phyloP scores from a whole-genome alignment of 2,888 invertebrate genomes.

The Ptilodon capucinus region DNA sequence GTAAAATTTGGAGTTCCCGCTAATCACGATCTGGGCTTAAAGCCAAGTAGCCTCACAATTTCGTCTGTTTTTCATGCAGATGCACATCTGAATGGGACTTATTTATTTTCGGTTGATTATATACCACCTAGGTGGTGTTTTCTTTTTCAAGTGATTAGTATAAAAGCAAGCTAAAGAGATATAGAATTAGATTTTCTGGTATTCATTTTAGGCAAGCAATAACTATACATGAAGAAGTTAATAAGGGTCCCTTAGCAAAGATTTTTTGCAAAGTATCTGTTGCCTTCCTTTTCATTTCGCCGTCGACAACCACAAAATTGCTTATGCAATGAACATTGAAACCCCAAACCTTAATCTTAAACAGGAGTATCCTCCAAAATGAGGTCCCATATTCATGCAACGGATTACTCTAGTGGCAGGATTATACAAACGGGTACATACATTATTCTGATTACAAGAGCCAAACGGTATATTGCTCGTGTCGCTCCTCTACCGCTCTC shows the following conservation, averaged over 20 bases:
- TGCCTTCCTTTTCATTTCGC: not conserved
- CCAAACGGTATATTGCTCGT: constrained; percentile 36
- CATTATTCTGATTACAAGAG: constrained; percentile 47
- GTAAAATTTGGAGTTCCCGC: constrained; percentile 5
- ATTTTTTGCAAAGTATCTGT: no score
- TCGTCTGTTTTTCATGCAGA: constrained; percentile 56
- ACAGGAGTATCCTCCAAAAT: constrained; percentile 3
- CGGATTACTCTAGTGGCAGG: constrained; percentile 18
- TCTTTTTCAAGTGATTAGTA: no score
- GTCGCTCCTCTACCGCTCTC: constrained; percentile 13
- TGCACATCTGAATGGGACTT: constrained; percentile 51
- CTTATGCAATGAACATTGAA: not conserved
- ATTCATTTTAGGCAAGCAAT: no score
- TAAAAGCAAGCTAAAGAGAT: no score
- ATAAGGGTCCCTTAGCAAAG: no score
- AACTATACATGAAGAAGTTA: no score
- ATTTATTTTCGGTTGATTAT: constrained; percentile 25
- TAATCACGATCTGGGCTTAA: constrained; percentile 34
- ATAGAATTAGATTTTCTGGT: no score
- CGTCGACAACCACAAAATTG: not conserved
- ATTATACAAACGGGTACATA: constrained; percentile 28
- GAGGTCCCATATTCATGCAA: constrained; percentile 13
- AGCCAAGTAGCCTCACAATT: constrained; percentile 63
- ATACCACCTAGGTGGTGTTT: constrained; percentile 12
- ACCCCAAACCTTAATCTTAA: not conserved